Conservation (phyloP, 2,113 vertebrate genomes). For the Gobio gobio region DNA sequence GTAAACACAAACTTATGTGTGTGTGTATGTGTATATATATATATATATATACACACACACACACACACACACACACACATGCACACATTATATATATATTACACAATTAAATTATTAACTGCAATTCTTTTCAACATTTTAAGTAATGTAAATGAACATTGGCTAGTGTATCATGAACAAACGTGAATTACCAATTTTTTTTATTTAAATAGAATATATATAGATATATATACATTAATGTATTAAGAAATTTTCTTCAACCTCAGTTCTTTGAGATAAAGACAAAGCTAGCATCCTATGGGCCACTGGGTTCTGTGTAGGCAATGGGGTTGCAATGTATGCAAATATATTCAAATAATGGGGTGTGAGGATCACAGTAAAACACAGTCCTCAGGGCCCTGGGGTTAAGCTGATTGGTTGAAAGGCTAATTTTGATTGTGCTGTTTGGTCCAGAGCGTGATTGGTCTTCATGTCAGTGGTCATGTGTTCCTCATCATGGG, state of each 20-base stretch:
- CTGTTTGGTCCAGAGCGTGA: conserved; percentile 47
- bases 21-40: no score
- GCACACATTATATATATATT: no score
- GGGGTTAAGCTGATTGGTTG: conserved; percentile 56
- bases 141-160: neutral
- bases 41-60: no score
- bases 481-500: conserved; percentile 42
- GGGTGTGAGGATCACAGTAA: conserved; percentile 44
- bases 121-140: neutral
- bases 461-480: conserved; percentile 33
- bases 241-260: neutral
- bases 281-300: neutral
- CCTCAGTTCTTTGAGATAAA: neutral
- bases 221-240: neutral
- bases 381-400: conserved; percentile 29
- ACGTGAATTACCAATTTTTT: neutral
- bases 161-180: neutral
- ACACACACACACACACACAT: no score
- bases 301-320: neutral
- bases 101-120: no score
- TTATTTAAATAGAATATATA: neutral
- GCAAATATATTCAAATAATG: conserved; percentile 65
- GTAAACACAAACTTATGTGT: no score
- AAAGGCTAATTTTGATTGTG: conserved; percentile 39
- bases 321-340: conserved; percentile 55